A percentile compares a stretch with the other conserved stretches of the same genome.
These are phyloP conservation scores for Andrena praecox DNA, from an alignment of 2,888 invertebrate genomes.

Conservation along the genomic window DNA sequence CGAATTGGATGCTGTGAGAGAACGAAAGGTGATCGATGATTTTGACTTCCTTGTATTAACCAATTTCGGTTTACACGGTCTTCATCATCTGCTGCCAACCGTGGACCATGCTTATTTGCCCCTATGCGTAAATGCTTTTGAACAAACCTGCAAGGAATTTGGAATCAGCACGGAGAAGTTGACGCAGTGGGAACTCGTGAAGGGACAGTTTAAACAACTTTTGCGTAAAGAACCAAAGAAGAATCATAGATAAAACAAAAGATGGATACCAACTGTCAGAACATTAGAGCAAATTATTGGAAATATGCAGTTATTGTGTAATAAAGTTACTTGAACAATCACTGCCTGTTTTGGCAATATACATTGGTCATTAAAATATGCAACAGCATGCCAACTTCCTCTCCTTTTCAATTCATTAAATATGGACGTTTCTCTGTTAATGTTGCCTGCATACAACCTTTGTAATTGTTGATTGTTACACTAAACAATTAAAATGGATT, in stretches of 20 bases:
- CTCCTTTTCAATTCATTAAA: no score
- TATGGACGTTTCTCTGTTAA: no score
- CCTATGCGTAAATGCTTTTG: constrained; percentile 88
- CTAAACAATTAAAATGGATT: no score
- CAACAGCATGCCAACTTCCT: no score
- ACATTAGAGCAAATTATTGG: no score
- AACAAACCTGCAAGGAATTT: constrained; percentile 89
- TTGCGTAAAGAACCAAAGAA: constrained; percentile 84
- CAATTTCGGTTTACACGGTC: constrained; percentile 91
- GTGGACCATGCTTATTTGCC: constrained; percentile 91
- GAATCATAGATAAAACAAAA: constrained; percentile 57
- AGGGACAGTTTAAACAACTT: constrained; percentile 89
- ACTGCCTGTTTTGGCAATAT: no score
- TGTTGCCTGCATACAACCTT: no score
- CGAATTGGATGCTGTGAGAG: constrained; percentile 91
- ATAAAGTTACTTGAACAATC: no score
- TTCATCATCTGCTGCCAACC: constrained; percentile 94
- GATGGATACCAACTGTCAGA: not conserved
- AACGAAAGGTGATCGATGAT: constrained; percentile 89
- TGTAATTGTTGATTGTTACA: no score
- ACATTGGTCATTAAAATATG: no score
- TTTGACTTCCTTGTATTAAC: constrained; percentile 89
- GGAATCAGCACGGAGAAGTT: constrained; percentile 82
- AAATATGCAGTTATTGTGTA: no score
- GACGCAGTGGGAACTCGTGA: constrained; percentile 87